These are phyloP conservation scores for Parambassis ranga DNA, from an alignment of 2,797 vertebrate species.

Conservation along the genomic window DNA sequence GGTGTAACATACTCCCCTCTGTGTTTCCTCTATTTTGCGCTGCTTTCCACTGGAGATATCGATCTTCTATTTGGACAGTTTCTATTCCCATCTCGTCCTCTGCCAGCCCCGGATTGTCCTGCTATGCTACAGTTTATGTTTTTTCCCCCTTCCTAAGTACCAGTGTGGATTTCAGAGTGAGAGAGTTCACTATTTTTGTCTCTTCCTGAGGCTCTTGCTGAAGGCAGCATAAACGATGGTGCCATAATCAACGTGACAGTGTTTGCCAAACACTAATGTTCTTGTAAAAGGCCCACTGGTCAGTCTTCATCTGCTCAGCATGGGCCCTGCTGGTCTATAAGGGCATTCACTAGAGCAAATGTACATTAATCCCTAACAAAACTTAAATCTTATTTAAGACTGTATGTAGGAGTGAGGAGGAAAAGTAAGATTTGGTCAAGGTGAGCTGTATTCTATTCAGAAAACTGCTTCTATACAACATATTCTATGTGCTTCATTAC, in stretches of 20 bases:
- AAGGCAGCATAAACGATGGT: conserved; percentile 34
- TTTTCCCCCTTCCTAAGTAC: conserved; percentile 21
- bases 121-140: conserved; percentile 27
- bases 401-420: background rate
- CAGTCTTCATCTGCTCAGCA: conserved; percentile 47
- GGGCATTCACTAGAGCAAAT: background rate
- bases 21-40: conserved; percentile 33
- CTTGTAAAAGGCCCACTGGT: conserved; percentile 38
- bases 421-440: too few species aligned
- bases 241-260: conserved; percentile 53
- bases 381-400: background rate
- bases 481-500: conserved; percentile 40
- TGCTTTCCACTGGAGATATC: conserved; percentile 64
- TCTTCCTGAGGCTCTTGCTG: conserved; percentile 30
- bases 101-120: conserved; percentile 35
- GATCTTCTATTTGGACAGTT: conserved; percentile 50
- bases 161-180: conserved; percentile 54
- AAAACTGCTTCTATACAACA: background rate
- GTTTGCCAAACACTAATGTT: conserved; percentile 49
- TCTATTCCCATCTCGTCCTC: conserved; percentile 33
- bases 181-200: conserved; percentile 56
- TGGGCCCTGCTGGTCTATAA: background rate
- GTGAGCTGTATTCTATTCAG: background rate
- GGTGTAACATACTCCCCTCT: conserved; percentile 52
- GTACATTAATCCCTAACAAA: background rate